Evolutionary conservation across 2,797 vertebrate genomes (phyloP), one percentile per base, ranked within the genome.

Genomic region (Silurus lanzhouensis): DNA sequence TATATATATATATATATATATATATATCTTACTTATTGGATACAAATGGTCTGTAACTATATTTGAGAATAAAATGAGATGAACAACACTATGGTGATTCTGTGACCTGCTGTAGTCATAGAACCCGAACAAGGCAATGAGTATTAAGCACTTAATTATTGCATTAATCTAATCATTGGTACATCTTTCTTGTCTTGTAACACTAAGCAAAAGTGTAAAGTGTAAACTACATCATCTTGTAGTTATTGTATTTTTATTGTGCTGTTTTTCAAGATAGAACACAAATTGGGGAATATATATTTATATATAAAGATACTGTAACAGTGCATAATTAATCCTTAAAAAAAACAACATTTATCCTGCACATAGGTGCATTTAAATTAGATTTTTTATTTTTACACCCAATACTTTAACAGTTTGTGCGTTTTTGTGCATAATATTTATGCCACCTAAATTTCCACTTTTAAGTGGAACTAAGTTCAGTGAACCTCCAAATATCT

Each of bases 11-110:
- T 38, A 38, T 38, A 2, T 52, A 89, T 89, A 89, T 91, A 93
- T 94, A 91, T 92, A 93, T 94, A 92, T 92, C 91, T 93, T 87
- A 63, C 1, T 27, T 87, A 75, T 1, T 64, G 15, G 48, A 63
- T 84, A 82, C 57, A 85, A 85, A 85, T 22, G 6, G 31, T 80
- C 46, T 76, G 57, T 78, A 76, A 75, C 82, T 83, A 78, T 82
- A 58, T 76, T n/a, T 15, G 20, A 70, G 44, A 64, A 52, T 20
- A 67, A 22, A 80, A 44, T 64, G 85, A 86, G 80, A 82, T 75
- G 52, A 58, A 72, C 15, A 81, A 72, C 17, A 72, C 84, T 70
- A 5, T 57, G n/a, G 58, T 72, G 57, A 79, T 61, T 80, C 44
- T 38, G 44, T 38, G 48, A 72, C 68, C 71, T 63, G 55, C 8